Base-by-base conservation (phyloP, 2,113 vertebrate species). In the Arothron firmamentum region DNA sequence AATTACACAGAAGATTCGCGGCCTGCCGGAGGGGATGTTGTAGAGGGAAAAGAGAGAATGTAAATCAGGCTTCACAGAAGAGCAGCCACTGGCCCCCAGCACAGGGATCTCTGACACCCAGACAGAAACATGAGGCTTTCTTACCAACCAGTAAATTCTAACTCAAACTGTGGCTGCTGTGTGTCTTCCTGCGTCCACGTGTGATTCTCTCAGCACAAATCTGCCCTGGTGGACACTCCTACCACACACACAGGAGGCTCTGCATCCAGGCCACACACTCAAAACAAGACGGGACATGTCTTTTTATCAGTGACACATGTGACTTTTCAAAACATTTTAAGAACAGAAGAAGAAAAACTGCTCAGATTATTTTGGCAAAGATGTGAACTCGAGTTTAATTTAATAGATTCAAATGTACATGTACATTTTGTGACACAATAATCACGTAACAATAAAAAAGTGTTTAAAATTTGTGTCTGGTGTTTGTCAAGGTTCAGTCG, bases 1-100 rank as follows among this genome's bases (percentile, higher is more conserved):
- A 61, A 73, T 74, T 46, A 68, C 70, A 77, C 78, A 84, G 85
- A 82, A 76, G 73, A 81, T 87, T 49, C 61, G 83, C 60, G 60
- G 51, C 57, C 61, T 85, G 67, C 83, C 83, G 0, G 80, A 77
- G 72, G 75, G 66, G 59, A 52, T 67, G 74, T 34, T 79, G 76
- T 81, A 74, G 63, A 61, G 52, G 49, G 52, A 21, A 61, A 42
- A 25, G 41, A 14, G 20, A 34, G 20, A 15, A 17, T 49, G 14
- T 21, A 43, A 54, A 60, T 12, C 16, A 49, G 20, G 49, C 1
- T 23, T 3, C 25, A 18, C 3, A 31, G 59, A 59, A 51, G 56
- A 79, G 67, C 45, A 59, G 60, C 38, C 8, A 20, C 14, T 50
- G 0, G 49, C 5, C 47, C 17, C 23, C 1, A 0, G 16, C 11